A percentile compares a stretch with the other conserved stretches of the same genome.
These are phyloP conservation scores for Rhinolophus sinicus DNA, from an alignment of 2,113 vertebrate genomes.

Conservation along the genomic window DNA sequence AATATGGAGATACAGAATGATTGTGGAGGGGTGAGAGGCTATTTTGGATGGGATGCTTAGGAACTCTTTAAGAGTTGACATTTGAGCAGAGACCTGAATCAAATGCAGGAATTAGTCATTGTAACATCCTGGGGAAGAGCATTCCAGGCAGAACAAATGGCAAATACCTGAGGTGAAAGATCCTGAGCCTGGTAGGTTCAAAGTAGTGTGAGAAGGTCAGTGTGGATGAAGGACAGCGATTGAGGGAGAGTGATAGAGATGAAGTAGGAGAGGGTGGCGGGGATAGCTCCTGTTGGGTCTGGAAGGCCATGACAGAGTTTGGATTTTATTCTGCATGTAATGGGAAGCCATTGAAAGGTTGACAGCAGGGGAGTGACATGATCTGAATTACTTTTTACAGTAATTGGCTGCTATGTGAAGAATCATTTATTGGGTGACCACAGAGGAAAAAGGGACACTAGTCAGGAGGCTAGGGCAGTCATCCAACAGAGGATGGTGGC, in stretches of 20 bases:
- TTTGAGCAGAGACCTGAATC: background rate
- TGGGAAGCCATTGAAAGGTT: background rate
- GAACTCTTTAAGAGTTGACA: background rate
- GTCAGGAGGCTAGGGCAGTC: background rate
- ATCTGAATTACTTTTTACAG: background rate
- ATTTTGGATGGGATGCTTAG: background rate
- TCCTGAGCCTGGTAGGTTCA: background rate
- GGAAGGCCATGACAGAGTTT: background rate
- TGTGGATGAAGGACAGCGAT: background rate
- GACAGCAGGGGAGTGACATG: background rate
- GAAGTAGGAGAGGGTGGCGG: background rate
- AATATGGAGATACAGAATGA: background rate
- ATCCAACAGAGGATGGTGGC: background rate
- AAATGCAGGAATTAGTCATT: background rate
- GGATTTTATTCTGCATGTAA: background rate
- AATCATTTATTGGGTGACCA: background rate
- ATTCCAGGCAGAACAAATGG: background rate
- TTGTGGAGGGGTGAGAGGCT: background rate
- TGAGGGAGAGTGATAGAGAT: background rate
- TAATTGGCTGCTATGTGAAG: background rate
- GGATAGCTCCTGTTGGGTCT: background rate
- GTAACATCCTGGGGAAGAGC: background rate
- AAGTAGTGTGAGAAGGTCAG: background rate
- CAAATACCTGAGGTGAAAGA: background rate
- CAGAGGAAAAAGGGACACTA: background rate